Percentiles rank a stretch among this genome's conserved stretches.
Conservation (phyloP, 2,113 vertebrate genomes). For the Uria lomvia region DNA sequence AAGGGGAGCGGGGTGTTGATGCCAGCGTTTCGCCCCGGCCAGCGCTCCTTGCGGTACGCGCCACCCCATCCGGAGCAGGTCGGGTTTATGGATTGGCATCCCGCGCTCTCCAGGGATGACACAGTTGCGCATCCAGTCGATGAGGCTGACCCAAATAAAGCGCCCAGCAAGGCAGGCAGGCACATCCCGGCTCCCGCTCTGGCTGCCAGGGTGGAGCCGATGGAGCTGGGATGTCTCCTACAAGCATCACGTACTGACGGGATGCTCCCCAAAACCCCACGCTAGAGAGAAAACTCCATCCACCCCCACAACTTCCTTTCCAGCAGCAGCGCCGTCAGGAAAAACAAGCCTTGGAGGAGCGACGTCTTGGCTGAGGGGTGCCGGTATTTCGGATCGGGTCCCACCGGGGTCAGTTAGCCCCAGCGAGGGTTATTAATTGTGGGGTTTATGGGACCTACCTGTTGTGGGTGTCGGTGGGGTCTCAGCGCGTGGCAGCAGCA, state of each 20-base stretch:
- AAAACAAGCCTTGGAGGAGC: background rate
- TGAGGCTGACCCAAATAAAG: constrained; percentile 45
- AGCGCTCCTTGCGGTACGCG: rapidly evolving
- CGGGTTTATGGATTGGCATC: background rate
- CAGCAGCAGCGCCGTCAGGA: background rate
- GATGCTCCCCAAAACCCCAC: background rate
- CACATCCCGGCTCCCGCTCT: background rate
- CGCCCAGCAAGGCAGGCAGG: background rate
- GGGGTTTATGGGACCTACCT: background rate
- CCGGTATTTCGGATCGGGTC: rapidly evolving
- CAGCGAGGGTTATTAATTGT: background rate
- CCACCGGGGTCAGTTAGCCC: background rate
- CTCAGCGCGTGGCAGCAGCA: background rate
- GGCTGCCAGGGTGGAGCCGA: background rate
- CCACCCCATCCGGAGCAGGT: rapidly evolving
- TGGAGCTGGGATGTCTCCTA: background rate
- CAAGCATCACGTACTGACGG: rapidly evolving
- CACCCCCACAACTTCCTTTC: background rate
- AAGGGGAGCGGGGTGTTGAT: rapidly evolving
- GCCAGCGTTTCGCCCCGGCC: rapidly evolving
- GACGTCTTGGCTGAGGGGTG: rapidly evolving
- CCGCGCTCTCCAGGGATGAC: constrained; percentile 42
- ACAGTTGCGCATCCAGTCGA: background rate
- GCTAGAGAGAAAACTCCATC: background rate
- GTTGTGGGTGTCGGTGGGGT: rapidly evolving